Percentiles rank a stretch among this genome's conserved stretches.
phyloP scores from a whole-genome alignment of 2,797 vertebrate genomes.

The Falco columbarius region DNA sequence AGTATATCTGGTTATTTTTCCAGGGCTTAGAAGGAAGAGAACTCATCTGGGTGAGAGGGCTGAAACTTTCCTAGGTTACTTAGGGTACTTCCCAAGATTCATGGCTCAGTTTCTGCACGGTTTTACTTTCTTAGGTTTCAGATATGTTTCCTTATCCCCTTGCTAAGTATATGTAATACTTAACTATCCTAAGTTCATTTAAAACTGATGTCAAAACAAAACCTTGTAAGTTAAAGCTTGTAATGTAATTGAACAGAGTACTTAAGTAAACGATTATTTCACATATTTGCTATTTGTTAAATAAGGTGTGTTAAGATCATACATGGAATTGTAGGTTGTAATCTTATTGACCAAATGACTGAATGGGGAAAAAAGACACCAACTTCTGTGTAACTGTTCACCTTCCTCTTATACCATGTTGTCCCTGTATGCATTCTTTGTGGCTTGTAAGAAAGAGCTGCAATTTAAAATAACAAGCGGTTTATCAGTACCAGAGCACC shows the following conservation, averaged over 20 bases:
- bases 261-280: not conserved
- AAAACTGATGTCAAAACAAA: not conserved
- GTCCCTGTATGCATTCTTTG: not conserved
- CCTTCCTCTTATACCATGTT: not conserved
- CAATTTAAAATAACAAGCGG: not conserved
- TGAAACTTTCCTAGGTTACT: not conserved
- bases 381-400: not conserved
- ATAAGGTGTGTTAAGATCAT: not conserved
- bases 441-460: conserved; percentile 20
- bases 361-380: not conserved
- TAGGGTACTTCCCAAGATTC: not conserved
- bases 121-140: not conserved
- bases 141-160: not conserved
- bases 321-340: not conserved
- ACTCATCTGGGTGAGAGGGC: not conserved
- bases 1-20: not conserved
- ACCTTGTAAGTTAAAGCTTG: conserved; percentile 20
- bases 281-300: not conserved
- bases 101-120: not conserved
- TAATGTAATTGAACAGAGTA: not conserved
- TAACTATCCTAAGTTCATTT: not conserved
- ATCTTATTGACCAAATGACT: not conserved
- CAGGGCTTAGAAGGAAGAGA: not conserved
- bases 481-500: not conserved
- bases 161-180: not conserved